Percentiles rank a stretch among this genome's conserved stretches.
Conservation (phyloP, 2,113 vertebrate species). For the Corvus hawaiiensis region DNA sequence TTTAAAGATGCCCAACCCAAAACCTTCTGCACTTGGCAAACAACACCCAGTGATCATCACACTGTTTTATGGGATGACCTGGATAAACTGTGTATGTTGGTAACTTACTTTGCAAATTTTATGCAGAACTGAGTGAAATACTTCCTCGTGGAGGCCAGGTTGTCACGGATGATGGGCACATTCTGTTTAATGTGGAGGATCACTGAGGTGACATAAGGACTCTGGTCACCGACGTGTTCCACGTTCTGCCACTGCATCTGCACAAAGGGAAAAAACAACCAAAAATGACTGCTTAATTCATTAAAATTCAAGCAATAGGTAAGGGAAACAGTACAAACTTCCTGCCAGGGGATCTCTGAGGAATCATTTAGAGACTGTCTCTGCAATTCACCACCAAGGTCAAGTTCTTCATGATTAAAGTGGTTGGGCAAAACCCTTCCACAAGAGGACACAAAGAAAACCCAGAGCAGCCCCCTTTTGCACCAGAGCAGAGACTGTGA, state of each 20-base stretch:
- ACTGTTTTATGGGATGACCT: not conserved
- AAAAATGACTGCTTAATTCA: not conserved
- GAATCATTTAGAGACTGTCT: not conserved
- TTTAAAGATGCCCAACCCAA: not conserved
- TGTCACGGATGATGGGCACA: slow-evolving; percentile 95
- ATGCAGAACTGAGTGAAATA: slow-evolving; percentile 99
- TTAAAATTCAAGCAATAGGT: not conserved
- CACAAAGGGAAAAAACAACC: not conserved
- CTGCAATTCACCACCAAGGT: slow-evolving; percentile 1
- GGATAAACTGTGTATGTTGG: fast-evolving
- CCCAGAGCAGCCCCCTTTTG: not conserved
- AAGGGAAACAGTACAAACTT: not conserved
- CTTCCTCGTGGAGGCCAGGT: slow-evolving; percentile 94
- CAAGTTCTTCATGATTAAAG: not conserved
- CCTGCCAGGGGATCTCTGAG: not conserved
- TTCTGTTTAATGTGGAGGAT: slow-evolving; percentile 99
- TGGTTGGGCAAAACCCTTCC: not conserved
- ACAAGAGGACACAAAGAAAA: not conserved
- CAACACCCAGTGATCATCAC: not conserved
- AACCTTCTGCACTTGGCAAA: not conserved
- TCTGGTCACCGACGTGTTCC: slow-evolving; percentile 98
- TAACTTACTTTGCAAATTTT: slow-evolving; percentile 94
- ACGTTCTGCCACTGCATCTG: slow-evolving; percentile 99
- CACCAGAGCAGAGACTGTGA: not conserved
- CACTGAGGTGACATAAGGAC: slow-evolving; percentile 96